Conservation (phyloP, 2,888 invertebrate genomes). For the Eumacrocentrus americanus region DNA sequence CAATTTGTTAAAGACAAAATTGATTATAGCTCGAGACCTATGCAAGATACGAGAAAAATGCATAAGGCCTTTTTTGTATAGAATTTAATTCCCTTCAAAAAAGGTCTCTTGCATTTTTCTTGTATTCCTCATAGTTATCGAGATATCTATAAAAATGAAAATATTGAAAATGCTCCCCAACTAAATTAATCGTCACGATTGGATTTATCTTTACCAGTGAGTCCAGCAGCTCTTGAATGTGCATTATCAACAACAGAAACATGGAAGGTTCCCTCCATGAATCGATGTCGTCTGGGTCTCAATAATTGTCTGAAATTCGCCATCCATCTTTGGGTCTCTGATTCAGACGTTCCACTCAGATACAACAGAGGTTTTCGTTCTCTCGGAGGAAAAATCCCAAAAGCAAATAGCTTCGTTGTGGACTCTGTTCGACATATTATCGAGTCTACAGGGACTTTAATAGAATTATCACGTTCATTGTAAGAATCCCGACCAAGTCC, state of each 20-base stretch:
- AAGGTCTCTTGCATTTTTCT: no score
- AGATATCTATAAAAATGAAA: neutral
- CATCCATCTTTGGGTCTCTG: slow-evolving; percentile 75
- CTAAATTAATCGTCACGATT: neutral
- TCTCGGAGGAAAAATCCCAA: slow-evolving; percentile 70
- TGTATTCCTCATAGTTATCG: neutral
- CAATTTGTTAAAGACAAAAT: no score
- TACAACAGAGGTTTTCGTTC: slow-evolving; percentile 70
- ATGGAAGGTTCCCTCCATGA: slow-evolving; percentile 65
- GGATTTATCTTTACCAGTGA: slow-evolving; percentile 50
- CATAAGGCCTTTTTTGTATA: no score
- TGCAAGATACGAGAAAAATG: no score
- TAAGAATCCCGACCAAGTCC: slow-evolving; percentile 39
- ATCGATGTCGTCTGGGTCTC: slow-evolving; percentile 60
- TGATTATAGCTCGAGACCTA: no score
- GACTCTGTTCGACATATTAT: slow-evolving; percentile 71
- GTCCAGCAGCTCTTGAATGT: slow-evolving; percentile 69
- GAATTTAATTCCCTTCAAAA: no score
- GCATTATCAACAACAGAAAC: slow-evolving; percentile 70
- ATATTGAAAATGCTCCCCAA: neutral
- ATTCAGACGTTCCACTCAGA: slow-evolving; percentile 69
- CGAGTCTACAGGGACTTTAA: slow-evolving; percentile 66
- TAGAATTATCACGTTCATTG: slow-evolving; percentile 47
- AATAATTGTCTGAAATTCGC: slow-evolving; percentile 58
- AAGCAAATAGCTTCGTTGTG: slow-evolving; percentile 72